Percentiles rank a stretch among this genome's conserved stretches.
These are phyloP conservation scores for Drosophila subsilvestris DNA, from an alignment of 2,888 invertebrate genomes.

Conservation along the genomic window DNA sequence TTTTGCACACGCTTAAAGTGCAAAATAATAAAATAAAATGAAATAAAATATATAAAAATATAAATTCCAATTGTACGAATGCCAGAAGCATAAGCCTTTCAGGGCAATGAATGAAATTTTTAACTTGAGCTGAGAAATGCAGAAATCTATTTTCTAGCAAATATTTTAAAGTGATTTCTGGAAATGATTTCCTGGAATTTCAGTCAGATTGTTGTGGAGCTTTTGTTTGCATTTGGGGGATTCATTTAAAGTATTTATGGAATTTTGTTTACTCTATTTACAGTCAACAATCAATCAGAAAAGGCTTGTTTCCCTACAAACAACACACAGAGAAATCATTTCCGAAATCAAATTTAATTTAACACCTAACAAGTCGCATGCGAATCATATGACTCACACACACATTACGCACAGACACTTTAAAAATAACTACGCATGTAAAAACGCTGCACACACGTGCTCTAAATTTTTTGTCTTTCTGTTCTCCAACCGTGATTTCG, in stretches of 20 bases:
- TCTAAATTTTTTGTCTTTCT: too few species aligned
- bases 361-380: too few species aligned
- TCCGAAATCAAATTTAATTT: too few species aligned
- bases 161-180: not conserved
- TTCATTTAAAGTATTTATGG: not conserved
- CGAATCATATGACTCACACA: too few species aligned
- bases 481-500: too few species aligned
- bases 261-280: too few species aligned
- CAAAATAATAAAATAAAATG: not conserved
- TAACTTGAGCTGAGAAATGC: not conserved
- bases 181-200: not conserved
- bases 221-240: not conserved
- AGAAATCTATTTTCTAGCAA: not conserved
- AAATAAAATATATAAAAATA: slow-evolving; percentile 1
- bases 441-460: too few species aligned
- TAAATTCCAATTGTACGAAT: slow-evolving; percentile 22
- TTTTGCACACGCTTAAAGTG: slow-evolving; percentile 21
- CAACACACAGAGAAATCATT: too few species aligned
- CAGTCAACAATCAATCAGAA: too few species aligned
- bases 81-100: slow-evolving; percentile 13
- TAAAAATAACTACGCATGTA: too few species aligned
- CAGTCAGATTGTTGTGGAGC: not conserved
- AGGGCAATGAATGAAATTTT: not conserved
- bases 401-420: too few species aligned
- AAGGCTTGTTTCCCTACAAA: too few species aligned